Evolutionary conservation across 2,888 invertebrate species (phyloP).

Genomic region (Penaeus monodon): DNA sequence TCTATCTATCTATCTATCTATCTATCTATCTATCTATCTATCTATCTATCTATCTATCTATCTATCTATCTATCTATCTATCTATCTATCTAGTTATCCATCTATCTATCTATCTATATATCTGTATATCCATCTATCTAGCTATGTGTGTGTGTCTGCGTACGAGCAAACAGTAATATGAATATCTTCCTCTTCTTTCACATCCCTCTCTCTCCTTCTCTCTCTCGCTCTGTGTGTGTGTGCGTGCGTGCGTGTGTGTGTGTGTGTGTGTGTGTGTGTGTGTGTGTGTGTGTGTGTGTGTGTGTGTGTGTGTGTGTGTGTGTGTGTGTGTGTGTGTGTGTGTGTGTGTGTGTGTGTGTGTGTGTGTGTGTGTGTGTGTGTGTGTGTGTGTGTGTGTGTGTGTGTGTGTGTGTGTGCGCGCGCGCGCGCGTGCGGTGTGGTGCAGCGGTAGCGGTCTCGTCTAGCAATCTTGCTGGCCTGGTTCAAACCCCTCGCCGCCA

Average conservation of each 20-base stretch:
- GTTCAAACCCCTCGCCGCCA: too few species aligned
- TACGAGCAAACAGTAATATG: background rate
- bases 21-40: too few species aligned
- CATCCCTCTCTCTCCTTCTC: background rate
- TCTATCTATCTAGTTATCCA: too few species aligned
- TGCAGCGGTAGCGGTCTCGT: too few species aligned
- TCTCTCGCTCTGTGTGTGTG: background rate
- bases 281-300: background rate
- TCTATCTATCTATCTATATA: too few species aligned
- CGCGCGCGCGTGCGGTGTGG: too few species aligned
- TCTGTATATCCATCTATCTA: too few species aligned
- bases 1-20: too few species aligned
- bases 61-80: too few species aligned
- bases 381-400: background rate
- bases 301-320: slow-evolving; percentile 13
- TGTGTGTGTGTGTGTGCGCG: too few species aligned
- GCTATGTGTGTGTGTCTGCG: background rate
- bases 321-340: slow-evolving; percentile 17
- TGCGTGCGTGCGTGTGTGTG: background rate
- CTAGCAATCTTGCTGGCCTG: too few species aligned
- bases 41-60: too few species aligned
- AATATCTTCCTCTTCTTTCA: background rate
- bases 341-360: background rate
- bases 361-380: background rate
- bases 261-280: background rate